Evolutionary conservation across 2,113 vertebrate genomes (phyloP).

Genomic region (Pelobates fuscus): DNA sequence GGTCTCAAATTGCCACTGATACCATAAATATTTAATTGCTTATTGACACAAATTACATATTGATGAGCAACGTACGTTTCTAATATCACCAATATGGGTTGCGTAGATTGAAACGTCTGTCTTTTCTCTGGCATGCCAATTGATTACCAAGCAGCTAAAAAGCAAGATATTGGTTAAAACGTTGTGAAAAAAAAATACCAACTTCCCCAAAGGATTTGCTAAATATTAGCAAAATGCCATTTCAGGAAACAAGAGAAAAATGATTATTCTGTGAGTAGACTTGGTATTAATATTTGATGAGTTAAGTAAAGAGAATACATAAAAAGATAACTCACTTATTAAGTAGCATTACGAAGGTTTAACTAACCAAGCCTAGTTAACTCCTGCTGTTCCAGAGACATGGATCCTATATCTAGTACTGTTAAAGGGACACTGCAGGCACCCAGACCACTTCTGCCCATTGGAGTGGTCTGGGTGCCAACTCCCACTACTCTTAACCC

Average conservation of each 20-base stretch:
- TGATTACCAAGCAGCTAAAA: slow-evolving; percentile 32
- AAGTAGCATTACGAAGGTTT: slow-evolving; percentile 11
- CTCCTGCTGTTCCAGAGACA: background rate
- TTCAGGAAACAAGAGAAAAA: slow-evolving; percentile 40
- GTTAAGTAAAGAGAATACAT: slow-evolving; percentile 37
- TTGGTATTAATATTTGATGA: slow-evolving; percentile 41
- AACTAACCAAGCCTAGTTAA: slow-evolving; percentile 8
- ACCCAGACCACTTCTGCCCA: too few relatives aligned
- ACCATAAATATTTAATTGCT: slow-evolving; percentile 68
- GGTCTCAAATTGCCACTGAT: slow-evolving; percentile 63
- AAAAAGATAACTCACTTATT: slow-evolving; percentile 33
- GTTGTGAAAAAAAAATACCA: background rate
- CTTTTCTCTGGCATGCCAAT: background rate
- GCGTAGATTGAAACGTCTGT: slow-evolving; percentile 41
- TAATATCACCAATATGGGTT: slow-evolving; percentile 53
- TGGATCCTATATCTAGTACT: too few relatives aligned
- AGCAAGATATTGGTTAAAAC: background rate
- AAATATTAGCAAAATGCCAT: slow-evolving; percentile 35
- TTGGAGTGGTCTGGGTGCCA: too few relatives aligned
- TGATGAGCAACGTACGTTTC: slow-evolving; percentile 56
- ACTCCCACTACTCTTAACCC: too few relatives aligned
- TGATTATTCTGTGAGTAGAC: slow-evolving; percentile 31
- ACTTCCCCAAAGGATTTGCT: slow-evolving; percentile 2
- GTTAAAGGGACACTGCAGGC: too few relatives aligned
- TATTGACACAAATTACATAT: slow-evolving; percentile 65